phyloP scores from a whole-genome alignment of 2,797 vertebrate species.

The Serranus cabrilla region DNA sequence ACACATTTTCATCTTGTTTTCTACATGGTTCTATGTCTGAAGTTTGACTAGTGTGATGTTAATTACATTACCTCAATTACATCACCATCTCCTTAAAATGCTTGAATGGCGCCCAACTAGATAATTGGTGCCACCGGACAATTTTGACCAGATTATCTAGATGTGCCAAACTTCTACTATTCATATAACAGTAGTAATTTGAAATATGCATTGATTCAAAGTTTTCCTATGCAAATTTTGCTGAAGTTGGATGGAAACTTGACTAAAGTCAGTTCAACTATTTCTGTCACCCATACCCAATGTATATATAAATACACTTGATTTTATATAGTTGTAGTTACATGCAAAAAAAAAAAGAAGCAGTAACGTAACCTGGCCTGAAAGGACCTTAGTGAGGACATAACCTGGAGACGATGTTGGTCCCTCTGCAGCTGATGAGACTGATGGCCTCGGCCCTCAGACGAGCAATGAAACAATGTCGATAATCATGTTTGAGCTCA shows the following conservation, averaged over 20 bases:
- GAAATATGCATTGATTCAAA: background rate
- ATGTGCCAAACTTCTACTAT: background rate
- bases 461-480: slow-evolving; percentile 26
- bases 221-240: background rate
- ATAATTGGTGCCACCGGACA: background rate
- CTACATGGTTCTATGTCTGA: too few species aligned
- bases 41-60: background rate
- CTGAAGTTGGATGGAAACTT: background rate
- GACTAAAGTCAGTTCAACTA: rapidly evolving
- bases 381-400: background rate
- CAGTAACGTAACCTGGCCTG: background rate
- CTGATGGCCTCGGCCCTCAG: slow-evolving; percentile 25
- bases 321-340: background rate
- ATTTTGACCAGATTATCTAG: background rate
- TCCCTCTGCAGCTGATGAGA: slow-evolving; percentile 14
- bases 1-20: too few species aligned
- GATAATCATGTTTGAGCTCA: slow-evolving; percentile 49
- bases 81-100: background rate
- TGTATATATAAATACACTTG: too few species aligned
- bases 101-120: background rate
- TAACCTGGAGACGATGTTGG: background rate
- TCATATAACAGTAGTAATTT: background rate
- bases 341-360: too few species aligned
- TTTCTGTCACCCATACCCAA: too few species aligned
- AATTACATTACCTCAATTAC: too few species aligned